Conservation (phyloP, 2,797 vertebrate genomes). For the Ctenopoma kingsleyae region DNA sequence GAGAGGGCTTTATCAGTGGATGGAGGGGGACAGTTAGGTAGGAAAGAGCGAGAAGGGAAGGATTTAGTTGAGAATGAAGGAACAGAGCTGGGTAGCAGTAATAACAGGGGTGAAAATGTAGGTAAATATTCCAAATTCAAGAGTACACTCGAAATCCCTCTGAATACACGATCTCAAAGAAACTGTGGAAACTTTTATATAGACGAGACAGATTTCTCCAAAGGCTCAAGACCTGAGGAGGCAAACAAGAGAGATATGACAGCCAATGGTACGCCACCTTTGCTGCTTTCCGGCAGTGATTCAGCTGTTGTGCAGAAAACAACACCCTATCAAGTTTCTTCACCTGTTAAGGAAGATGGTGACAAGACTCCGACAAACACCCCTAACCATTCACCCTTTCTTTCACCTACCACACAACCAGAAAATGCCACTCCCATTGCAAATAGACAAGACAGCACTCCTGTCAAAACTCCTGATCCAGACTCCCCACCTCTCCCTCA, state of each 20-base stretch:
- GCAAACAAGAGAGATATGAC: slow-evolving; percentile 1
- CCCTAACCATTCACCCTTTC: slow-evolving; percentile 45
- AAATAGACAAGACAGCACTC: not conserved
- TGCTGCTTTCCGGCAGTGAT: slow-evolving; percentile 6
- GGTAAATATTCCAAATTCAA: slow-evolving; percentile 44
- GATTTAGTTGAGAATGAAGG: slow-evolving; percentile 25
- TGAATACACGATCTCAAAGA: slow-evolving; percentile 23
- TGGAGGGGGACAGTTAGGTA: slow-evolving; percentile 42
- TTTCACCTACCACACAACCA: slow-evolving; percentile 15
- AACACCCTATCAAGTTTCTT: not conserved
- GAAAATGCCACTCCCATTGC: not conserved
- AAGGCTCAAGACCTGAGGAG: slow-evolving; percentile 39
- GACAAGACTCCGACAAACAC: slow-evolving; percentile 77
- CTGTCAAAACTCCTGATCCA: not conserved
- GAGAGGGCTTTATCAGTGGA: slow-evolving; percentile 65
- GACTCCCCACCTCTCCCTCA: not conserved
- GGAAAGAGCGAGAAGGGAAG: slow-evolving; percentile 16
- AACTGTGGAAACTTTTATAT: not conserved
- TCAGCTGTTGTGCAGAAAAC: slow-evolving; percentile 19
- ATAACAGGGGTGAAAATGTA: slow-evolving; percentile 15
- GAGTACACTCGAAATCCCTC: slow-evolving; percentile 39
- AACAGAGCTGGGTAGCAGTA: not conserved
- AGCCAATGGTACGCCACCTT: not conserved
- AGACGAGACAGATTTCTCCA: slow-evolving; percentile 73
- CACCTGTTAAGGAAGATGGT: slow-evolving; percentile 49